A percentile compares a stretch with the other conserved stretches of the same genome.
These are phyloP conservation scores for Myrmecophaga tridactyla DNA, from an alignment of 2,113 vertebrate species.

Conservation along the genomic window DNA sequence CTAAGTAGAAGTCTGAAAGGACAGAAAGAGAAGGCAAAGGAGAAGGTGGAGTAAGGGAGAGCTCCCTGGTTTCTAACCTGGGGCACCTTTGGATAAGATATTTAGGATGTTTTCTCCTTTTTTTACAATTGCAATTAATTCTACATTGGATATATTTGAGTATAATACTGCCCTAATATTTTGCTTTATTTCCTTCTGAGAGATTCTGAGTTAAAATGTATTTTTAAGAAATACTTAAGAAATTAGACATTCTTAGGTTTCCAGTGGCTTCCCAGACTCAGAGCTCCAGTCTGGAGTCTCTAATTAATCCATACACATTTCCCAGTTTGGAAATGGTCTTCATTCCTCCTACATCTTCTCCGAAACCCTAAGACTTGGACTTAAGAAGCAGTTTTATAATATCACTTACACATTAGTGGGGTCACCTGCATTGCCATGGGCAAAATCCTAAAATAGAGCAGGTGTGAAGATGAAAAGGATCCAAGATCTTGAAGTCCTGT, in stretches of 20 bases:
- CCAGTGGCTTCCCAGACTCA: not conserved
- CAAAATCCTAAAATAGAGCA: not conserved
- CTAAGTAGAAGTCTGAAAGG: not conserved
- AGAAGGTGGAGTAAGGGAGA: not conserved
- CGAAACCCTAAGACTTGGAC: not conserved
- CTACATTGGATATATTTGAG: not conserved
- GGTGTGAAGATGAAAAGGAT: not conserved
- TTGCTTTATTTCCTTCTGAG: not conserved
- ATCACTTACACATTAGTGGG: not conserved
- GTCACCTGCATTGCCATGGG: not conserved
- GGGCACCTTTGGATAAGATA: not conserved
- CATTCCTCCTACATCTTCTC: not conserved
- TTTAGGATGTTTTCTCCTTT: not conserved
- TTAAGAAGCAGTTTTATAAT: not conserved
- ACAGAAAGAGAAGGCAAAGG: not conserved
- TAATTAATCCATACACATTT: not conserved
- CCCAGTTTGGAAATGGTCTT: not conserved
- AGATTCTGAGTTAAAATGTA: not conserved
- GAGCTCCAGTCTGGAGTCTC: not conserved
- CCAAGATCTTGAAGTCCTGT: not conserved
- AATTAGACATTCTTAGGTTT: not conserved
- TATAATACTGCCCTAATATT: not conserved
- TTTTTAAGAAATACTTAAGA: not conserved
- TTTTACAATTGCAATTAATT: not conserved
- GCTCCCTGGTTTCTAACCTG: not conserved